A percentile compares a stretch with the other conserved stretches of the same genome.
Evolutionary conservation across 2,888 invertebrate genomes (phyloP).

Genomic region (Rhyacophila evoluta): DNA sequence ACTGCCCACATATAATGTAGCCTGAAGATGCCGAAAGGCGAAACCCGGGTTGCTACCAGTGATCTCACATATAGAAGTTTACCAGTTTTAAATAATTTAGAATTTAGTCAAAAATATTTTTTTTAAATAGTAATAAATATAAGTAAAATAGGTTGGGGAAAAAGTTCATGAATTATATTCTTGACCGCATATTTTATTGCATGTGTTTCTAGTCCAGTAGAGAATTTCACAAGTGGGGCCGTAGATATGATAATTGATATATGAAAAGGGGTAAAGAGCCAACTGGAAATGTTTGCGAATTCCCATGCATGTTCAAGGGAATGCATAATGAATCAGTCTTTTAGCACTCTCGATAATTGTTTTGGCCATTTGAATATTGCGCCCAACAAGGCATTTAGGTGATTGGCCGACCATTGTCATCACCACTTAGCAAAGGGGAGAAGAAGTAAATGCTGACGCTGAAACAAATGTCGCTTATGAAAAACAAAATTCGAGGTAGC

Average conservation of each 20-base stretch:
- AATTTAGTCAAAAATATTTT: too few species aligned
- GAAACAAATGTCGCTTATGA: not conserved
- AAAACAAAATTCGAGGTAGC: not conserved
- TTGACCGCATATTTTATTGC: not conserved
- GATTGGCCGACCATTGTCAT: constrained; percentile 62
- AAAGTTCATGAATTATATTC: constrained; percentile 60
- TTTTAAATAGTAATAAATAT: too few species aligned
- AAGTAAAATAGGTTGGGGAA: too few species aligned
- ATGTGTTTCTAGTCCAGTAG: constrained; percentile 58
- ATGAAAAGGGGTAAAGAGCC: not conserved
- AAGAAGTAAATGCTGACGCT: constrained; percentile 39
- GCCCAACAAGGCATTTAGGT: constrained; percentile 65
- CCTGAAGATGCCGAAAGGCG: too few species aligned
- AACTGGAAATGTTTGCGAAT: not conserved
- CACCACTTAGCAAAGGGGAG: constrained; percentile 59
- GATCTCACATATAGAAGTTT: too few species aligned
- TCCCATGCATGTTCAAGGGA: constrained; percentile 32
- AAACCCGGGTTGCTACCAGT: too few species aligned
- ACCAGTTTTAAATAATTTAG: too few species aligned
- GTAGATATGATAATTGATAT: constrained; percentile 19
- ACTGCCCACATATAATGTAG: too few species aligned
- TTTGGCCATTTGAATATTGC: constrained; percentile 72
- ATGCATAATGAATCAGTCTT: constrained; percentile 48
- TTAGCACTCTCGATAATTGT: constrained; percentile 70
- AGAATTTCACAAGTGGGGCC: constrained; percentile 54